Conservation (phyloP, 1,140 invertebrate species). For the Leptonema lineaticorne region DNA sequence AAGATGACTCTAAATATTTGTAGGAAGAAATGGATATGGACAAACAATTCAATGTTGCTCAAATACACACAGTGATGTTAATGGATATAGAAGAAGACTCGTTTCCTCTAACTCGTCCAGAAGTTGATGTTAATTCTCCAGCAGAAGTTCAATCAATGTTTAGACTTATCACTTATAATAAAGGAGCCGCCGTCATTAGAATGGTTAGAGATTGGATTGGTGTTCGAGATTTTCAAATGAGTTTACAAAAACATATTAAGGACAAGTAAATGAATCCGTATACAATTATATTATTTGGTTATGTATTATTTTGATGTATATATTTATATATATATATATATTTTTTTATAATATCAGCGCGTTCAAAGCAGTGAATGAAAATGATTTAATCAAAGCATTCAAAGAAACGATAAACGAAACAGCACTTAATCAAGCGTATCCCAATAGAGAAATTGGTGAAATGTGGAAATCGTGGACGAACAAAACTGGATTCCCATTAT, state of each 20-base stretch:
- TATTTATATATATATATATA: background rate
- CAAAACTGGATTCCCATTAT: background rate
- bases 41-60: constrained; percentile 56
- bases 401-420: background rate
- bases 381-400: background rate
- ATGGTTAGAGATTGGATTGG: constrained; percentile 70
- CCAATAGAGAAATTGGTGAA: background rate
- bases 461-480: constrained; percentile 3
- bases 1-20: background rate
- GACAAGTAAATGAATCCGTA: constrained; percentile 14
- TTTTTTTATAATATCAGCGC: background rate
- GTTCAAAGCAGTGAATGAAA: background rate
- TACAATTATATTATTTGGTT: background rate
- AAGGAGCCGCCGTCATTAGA: constrained; percentile 62
- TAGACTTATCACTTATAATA: constrained; percentile 55
- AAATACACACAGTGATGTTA: constrained; percentile 60
- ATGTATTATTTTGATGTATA: background rate
- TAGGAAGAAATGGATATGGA: constrained; percentile 4
- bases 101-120: constrained; percentile 48
- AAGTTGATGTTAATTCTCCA: constrained; percentile 47
- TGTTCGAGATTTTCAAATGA: constrained; percentile 53
- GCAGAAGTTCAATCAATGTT: constrained; percentile 52
- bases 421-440: background rate
- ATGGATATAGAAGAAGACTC: constrained; percentile 61
- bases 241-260: constrained; percentile 48